These are phyloP conservation scores for Harpagifer antarcticus DNA, from an alignment of 2,797 vertebrate genomes.

Conservation along the genomic window DNA sequence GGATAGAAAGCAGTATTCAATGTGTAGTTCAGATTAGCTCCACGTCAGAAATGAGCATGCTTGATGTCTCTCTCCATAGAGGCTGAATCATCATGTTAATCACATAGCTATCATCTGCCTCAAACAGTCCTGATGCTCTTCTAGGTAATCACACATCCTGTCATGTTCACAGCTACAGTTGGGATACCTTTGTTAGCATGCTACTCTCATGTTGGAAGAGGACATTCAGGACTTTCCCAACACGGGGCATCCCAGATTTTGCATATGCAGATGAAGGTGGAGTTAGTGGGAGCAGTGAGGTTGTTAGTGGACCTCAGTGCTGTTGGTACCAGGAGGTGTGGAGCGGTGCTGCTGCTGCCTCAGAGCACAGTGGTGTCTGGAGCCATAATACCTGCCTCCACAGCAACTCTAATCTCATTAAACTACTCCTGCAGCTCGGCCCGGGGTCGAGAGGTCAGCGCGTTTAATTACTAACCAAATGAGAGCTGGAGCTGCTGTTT, in stretches of 20 bases:
- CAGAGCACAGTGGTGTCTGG: conserved; percentile 80
- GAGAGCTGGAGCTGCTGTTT: conserved; percentile 32
- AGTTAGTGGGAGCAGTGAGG: conserved; percentile 30
- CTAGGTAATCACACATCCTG: too few species aligned
- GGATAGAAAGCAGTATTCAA: too few species aligned
- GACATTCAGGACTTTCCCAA: too few species aligned
- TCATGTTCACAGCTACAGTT: too few species aligned
- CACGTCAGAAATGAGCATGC: too few species aligned
- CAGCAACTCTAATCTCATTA: conserved; percentile 79
- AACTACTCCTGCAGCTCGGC: conserved; percentile 63
- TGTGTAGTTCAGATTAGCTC: too few species aligned
- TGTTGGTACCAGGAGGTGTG: conserved; percentile 79
- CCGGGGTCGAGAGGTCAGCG: conserved; percentile 61
- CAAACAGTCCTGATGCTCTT: too few species aligned
- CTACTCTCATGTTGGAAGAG: too few species aligned
- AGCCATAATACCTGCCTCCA: conserved; percentile 80
- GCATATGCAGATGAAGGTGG: not conserved
- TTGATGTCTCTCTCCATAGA: too few species aligned
- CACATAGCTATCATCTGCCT: too few species aligned
- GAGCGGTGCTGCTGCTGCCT: conserved; percentile 59
- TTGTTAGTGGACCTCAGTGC: conserved; percentile 57
- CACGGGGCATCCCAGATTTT: not conserved
- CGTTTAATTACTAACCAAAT: conserved; percentile 55
- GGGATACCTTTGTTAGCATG: too few species aligned
- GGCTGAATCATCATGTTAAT: too few species aligned